A percentile compares a stretch with the other conserved stretches of the same genome.
Evolutionary conservation across 2,797 vertebrate genomes (phyloP).

Genomic region (Mycteria americana): DNA sequence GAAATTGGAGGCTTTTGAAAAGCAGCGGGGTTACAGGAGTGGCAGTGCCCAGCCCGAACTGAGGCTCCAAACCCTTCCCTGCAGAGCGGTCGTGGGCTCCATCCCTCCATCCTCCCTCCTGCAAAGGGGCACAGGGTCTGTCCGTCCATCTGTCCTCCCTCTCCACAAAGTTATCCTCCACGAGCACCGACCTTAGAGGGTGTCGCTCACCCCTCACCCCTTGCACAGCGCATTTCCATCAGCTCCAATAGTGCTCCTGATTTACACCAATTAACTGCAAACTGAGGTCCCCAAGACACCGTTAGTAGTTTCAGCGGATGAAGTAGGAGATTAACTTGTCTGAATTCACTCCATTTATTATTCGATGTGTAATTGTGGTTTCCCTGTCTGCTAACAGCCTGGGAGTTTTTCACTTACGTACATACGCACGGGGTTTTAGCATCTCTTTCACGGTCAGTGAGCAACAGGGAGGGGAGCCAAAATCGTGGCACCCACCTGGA

Average conservation of each 20-base stretch:
- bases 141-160: not conserved
- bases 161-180: not conserved
- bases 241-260: not conserved
- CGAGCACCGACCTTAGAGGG: not conserved
- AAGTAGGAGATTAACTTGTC: slow-evolving; percentile 57
- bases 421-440: fast-evolving
- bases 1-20: not conserved
- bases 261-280: slow-evolving; percentile 38
- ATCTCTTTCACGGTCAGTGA: not conserved
- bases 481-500: not conserved
- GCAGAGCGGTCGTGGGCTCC: fast-evolving
- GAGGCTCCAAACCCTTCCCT: not conserved
- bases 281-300: slow-evolving; percentile 32
- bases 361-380: slow-evolving; percentile 23
- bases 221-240: not conserved
- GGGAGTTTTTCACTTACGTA: not conserved
- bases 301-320: slow-evolving; percentile 20
- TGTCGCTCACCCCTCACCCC: not conserved
- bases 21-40: not conserved
- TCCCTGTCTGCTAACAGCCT: not conserved
- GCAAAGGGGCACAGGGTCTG: not conserved
- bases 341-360: slow-evolving; percentile 47
- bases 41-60: fast-evolving
- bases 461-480: not conserved
- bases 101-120: fast-evolving